A percentile compares a stretch with the other conserved stretches of the same genome.
Conservation (phyloP, 1,140 invertebrate genomes). For the Drosophila burlai region DNA sequence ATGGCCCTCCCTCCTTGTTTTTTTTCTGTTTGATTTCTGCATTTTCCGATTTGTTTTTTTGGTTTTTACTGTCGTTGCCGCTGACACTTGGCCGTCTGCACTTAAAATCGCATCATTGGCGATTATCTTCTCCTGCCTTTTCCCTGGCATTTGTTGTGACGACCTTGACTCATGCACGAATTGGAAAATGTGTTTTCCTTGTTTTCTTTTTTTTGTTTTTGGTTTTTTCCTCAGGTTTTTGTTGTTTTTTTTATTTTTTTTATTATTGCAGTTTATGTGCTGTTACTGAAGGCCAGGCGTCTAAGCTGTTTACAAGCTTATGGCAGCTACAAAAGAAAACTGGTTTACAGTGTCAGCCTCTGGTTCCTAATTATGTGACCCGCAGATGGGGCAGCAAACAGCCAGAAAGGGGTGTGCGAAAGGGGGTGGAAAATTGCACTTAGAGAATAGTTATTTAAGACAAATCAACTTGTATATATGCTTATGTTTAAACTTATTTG, state of each 20-base stretch:
- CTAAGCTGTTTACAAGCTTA: slow-evolving; percentile 54
- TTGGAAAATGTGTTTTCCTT: slow-evolving; percentile 44
- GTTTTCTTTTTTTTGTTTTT: slow-evolving; percentile 7
- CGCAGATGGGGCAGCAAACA: slow-evolving; percentile 1
- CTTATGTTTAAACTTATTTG: not conserved
- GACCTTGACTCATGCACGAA: slow-evolving; percentile 52
- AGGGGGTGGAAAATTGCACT: not conserved
- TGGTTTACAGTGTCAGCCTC: slow-evolving; percentile 46
- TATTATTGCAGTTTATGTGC: slow-evolving; percentile 2
- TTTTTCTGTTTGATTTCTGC: not conserved
- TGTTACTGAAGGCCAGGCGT: slow-evolving; percentile 35
- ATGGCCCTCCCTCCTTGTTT: not conserved
- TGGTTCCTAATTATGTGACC: slow-evolving; percentile 49
- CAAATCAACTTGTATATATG: not conserved
- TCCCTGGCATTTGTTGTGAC: slow-evolving; percentile 32
- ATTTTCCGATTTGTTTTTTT: not conserved
- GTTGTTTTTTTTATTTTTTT: not conserved
- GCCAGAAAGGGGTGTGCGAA: not conserved
- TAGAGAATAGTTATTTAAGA: not conserved
- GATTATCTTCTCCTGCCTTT: slow-evolving; percentile 43
- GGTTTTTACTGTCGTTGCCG: slow-evolving; percentile 11
- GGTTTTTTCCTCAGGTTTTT: not conserved
- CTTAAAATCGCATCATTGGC: slow-evolving; percentile 55
- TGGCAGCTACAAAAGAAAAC: slow-evolving; percentile 31
- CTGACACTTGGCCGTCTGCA: slow-evolving; percentile 46